Evolutionary conservation across 2,888 invertebrate genomes (phyloP).

Genomic region (Abrostola tripartita): DNA sequence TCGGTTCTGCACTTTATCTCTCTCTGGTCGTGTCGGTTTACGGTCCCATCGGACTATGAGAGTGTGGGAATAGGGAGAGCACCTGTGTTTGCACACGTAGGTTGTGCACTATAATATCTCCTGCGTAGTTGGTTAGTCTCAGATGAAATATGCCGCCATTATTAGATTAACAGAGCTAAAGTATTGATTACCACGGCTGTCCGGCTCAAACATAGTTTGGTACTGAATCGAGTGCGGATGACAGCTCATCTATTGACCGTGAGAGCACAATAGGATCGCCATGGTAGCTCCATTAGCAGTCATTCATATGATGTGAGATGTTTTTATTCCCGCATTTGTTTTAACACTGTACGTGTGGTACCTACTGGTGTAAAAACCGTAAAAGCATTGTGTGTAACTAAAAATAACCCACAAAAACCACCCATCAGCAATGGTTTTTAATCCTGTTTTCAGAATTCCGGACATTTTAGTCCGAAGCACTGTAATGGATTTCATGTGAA

Average conservation of each 20-base stretch:
- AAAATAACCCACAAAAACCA: neutral
- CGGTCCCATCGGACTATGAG: no score
- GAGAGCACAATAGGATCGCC: conserved; percentile 33
- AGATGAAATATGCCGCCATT: no score
- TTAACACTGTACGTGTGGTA: conserved; percentile 9
- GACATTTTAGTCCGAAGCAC: no score
- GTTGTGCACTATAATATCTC: no score
- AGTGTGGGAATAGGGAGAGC: no score
- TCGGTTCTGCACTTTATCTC: no score
- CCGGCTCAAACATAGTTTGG: conserved; percentile 24
- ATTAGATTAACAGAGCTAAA: neutral
- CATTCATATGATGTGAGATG: conserved; percentile 34
- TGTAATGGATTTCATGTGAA: no score
- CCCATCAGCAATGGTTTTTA: neutral
- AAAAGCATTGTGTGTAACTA: neutral
- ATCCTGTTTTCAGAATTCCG: no score
- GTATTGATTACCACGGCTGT: conserved; percentile 6
- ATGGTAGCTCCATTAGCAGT: conserved; percentile 31
- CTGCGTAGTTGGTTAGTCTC: no score
- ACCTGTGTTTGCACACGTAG: no score
- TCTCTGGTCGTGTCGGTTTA: no score
- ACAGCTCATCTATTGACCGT: conserved; percentile 46
- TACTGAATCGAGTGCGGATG: conserved; percentile 36
- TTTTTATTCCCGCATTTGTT: conserved; percentile 21
- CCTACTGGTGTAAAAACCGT: neutral